A percentile compares a stretch with the other conserved stretches of the same genome.
phyloP scores from a whole-genome alignment of 1,140 invertebrate species.

The Eumaeus atala region DNA sequence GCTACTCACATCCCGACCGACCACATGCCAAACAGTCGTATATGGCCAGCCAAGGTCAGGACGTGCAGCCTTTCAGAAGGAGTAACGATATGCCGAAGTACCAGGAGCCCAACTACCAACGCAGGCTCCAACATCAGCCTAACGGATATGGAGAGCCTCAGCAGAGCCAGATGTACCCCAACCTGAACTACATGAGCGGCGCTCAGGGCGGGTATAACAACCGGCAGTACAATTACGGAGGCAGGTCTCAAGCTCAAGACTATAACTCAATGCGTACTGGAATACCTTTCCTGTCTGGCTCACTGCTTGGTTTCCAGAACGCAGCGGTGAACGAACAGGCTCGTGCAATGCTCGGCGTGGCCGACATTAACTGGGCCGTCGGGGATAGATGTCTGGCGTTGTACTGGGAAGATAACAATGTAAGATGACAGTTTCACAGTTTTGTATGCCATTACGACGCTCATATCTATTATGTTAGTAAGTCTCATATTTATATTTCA shows the following conservation, averaged over 20 bases:
- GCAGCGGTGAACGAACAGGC: constrained; percentile 77
- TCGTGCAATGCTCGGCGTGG: constrained; percentile 70
- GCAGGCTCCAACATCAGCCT: constrained; percentile 37
- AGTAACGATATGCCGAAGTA: constrained; percentile 49
- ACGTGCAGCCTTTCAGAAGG: constrained; percentile 42
- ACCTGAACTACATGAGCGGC: constrained; percentile 44
- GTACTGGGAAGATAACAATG: constrained; percentile 94
- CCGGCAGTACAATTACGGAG: constrained; percentile 47
- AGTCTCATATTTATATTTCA: constrained; percentile 61
- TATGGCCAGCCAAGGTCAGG: constrained; percentile 39
- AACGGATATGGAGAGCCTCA: constrained; percentile 57
- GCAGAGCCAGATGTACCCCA: constrained; percentile 42
- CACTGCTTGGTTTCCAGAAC: constrained; percentile 76
- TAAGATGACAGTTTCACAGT: constrained; percentile 49
- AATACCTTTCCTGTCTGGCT: constrained; percentile 74
- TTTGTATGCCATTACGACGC: not conserved
- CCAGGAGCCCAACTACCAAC: constrained; percentile 39
- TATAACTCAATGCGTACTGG: constrained; percentile 37
- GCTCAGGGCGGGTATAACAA: constrained; percentile 35
- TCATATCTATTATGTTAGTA: not conserved
- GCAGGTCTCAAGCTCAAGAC: constrained; percentile 54
- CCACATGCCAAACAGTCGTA: constrained; percentile 41
- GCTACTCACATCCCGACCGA: constrained; percentile 39
- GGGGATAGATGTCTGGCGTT: constrained; percentile 90
- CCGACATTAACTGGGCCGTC: constrained; percentile 79